Conservation (phyloP, 2,113 vertebrate species). For the Calypte anna region DNA sequence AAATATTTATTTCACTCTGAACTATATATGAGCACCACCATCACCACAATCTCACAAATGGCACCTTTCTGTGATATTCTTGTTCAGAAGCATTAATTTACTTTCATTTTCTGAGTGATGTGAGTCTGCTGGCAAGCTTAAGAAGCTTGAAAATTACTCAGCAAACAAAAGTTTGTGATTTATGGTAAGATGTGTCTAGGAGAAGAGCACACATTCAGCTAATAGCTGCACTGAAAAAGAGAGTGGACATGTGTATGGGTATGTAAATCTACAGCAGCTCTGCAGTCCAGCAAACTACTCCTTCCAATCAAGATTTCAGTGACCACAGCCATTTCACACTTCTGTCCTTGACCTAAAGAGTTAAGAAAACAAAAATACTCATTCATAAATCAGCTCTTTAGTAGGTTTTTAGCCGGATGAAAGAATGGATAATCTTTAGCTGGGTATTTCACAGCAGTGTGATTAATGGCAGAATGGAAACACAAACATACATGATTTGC, state of each 20-base stretch:
- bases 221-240: background rate
- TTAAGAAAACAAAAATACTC: constrained; percentile 25
- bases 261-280: background rate
- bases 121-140: background rate
- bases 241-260: background rate
- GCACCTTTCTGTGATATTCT: background rate
- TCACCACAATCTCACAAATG: background rate
- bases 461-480: constrained; percentile 65
- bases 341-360: constrained; percentile 13
- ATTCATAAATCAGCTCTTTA: constrained; percentile 33
- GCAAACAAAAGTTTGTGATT: background rate
- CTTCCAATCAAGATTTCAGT: background rate
- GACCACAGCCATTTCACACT: constrained; percentile 11
- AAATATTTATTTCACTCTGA: background rate
- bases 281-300: background rate
- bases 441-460: constrained; percentile 35
- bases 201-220: background rate
- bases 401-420: constrained; percentile 24
- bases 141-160: background rate
- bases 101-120: background rate
- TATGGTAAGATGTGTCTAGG: background rate
- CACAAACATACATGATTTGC: constrained; percentile 57
- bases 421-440: constrained; percentile 12
- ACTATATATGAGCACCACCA: background rate
- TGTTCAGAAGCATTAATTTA: background rate